phyloP scores from a whole-genome alignment of 2,797 vertebrate species.

The Sebastes reedi region DNA sequence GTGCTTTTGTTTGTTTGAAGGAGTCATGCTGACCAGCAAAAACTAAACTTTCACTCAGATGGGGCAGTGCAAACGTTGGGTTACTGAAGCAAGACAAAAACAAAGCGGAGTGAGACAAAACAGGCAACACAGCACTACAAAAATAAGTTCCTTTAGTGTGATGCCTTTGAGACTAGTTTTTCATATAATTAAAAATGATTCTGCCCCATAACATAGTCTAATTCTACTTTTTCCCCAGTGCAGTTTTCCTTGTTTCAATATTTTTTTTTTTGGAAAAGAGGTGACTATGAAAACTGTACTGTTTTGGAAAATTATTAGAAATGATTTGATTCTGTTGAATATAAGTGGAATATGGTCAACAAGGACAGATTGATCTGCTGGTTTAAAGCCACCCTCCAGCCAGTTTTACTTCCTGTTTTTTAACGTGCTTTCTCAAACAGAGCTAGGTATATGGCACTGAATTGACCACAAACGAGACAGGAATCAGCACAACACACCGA shows the following conservation, averaged over 20 bases:
- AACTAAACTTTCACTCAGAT: background rate
- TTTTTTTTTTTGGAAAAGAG: background rate
- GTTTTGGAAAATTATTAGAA: too few species aligned
- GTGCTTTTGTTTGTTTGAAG: background rate
- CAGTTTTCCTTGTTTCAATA: background rate
- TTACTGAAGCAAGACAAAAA: background rate
- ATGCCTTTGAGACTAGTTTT: background rate
- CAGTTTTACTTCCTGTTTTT: too few species aligned
- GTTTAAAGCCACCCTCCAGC: too few species aligned
- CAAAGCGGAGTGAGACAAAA: background rate
- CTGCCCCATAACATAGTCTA: background rate
- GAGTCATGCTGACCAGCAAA: constrained; percentile 1
- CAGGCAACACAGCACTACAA: background rate
- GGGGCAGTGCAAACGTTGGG: background rate
- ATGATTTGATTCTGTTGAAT: too few species aligned
- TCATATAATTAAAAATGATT: background rate
- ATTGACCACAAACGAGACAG: too few species aligned
- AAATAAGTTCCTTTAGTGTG: background rate
- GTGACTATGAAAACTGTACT: background rate
- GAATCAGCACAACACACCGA: too few species aligned
- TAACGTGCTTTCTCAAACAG: too few species aligned
- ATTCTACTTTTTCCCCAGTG: background rate
- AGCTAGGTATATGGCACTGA: too few species aligned
- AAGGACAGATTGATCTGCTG: too few species aligned
- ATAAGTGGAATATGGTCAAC: too few species aligned